Conservation (phyloP, 1,140 invertebrate genomes). For the Globodera ellingtonae region DNA sequence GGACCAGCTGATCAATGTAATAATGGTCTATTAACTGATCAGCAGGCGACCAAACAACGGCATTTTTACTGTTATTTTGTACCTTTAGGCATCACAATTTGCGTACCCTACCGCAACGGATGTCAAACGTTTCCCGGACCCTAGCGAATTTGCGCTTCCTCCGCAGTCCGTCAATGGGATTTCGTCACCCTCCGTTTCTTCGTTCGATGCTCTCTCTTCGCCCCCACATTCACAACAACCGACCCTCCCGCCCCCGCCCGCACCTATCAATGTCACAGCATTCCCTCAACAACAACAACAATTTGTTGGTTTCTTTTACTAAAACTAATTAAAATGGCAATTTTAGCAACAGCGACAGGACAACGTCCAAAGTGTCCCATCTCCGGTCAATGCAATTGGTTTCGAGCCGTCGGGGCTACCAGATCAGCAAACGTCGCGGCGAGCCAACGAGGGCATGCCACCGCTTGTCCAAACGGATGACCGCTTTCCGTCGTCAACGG, state of each 20-base stretch:
- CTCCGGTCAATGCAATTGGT: not conserved
- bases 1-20: constrained; percentile 26
- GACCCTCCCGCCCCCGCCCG: constrained; percentile 11
- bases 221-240: constrained; percentile 6
- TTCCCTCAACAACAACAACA: not conserved
- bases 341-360: not conserved
- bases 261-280: constrained; percentile 15
- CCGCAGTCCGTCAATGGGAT: constrained; percentile 36
- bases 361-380: too few species aligned
- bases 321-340: not conserved
- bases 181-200: not conserved
- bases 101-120: not conserved
- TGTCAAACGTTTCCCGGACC: constrained; percentile 53
- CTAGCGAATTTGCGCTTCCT: constrained; percentile 54
- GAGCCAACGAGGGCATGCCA: too few species aligned
- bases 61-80: not conserved
- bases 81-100: not conserved
- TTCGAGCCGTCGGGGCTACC: not conserved
- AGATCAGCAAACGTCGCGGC: not conserved
- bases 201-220: not conserved
- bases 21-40: too few species aligned
- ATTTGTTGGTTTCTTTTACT: not conserved
- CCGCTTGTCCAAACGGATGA: too few species aligned
- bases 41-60: too few species aligned
- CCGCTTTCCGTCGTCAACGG: too few species aligned